phyloP scores from a whole-genome alignment of 92 coral and sea anemone genomes.

The Palythoa caribaeorum region DNA sequence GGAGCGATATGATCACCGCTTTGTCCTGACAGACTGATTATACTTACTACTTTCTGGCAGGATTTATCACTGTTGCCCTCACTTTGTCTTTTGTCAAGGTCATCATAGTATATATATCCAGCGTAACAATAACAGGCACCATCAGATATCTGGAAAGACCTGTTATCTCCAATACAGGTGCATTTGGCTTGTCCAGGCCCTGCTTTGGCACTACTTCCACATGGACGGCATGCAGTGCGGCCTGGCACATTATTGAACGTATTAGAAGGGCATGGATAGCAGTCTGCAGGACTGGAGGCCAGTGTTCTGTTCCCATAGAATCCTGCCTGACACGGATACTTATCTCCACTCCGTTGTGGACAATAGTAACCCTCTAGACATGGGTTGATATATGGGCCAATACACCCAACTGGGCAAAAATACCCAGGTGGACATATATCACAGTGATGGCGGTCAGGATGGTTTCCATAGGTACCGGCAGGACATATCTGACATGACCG shows the following conservation, averaged over 20 bases:
- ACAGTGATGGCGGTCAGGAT: constrained; percentile 79
- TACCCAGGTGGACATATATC: constrained; percentile 87
- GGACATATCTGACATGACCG: constrained; percentile 73
- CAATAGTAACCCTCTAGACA: constrained; percentile 92
- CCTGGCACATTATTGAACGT: constrained; percentile 75
- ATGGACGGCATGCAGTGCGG: constrained; percentile 81
- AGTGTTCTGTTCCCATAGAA: constrained; percentile 75
- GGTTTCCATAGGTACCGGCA: constrained; percentile 85
- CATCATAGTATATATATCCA: constrained; percentile 86
- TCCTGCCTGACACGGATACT: constrained; percentile 88
- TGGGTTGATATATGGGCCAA: constrained; percentile 81
- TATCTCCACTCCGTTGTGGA: constrained; percentile 72
- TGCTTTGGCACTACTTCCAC: constrained; percentile 92
- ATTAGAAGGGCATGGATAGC: constrained; percentile 78
- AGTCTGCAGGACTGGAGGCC: constrained; percentile 81
- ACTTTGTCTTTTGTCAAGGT: constrained; percentile 62
- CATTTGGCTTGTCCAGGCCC: constrained; percentile 81
- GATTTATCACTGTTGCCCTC: constrained; percentile 94
- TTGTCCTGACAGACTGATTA: neutral
- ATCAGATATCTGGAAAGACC: constrained; percentile 90
- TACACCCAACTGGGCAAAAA: constrained; percentile 87
- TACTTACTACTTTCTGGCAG: constrained; percentile 86
- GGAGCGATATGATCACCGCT: neutral
- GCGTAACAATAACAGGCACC: constrained; percentile 85
- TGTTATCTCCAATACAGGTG: constrained; percentile 77